Base-by-base conservation (phyloP, 2,113 vertebrate genomes). In the Tragulus kanchil region DNA sequence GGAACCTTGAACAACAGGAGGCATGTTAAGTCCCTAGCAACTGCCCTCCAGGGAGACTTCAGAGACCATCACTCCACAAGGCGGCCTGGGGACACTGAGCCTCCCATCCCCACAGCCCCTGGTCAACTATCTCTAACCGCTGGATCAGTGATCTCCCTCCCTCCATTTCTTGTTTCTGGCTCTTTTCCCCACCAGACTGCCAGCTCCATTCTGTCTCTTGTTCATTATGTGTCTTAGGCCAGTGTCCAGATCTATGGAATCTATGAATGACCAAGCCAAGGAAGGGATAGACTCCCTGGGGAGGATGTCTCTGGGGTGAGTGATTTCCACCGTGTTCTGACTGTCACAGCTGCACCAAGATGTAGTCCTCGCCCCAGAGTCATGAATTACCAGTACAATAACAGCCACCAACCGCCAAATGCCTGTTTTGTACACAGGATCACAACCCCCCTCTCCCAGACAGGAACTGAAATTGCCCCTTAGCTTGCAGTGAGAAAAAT, bases 11-110 rank as follows among this genome's bases (percentile, higher is more conserved):
- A 75, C 16, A 85, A n/a, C 87, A 97, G 94, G 95, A 95, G 97
- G 12, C 16, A 91, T 6, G 92, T 97, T 95, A 98, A 96, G 94
- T 97, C 97, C 97, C 61, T 92, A 97, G 81, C 93, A 96, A 97
- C 42, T 86, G 96, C 97, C 96, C 96, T n/a, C 31, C 69, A 45
- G 97, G 97, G 96, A 90, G 96, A 83, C 71, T 83, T 65, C 82
- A 64, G 86, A 92, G 75, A 93, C 93, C 95, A 93, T 52, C 71
- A 42, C 10, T 5, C 69, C 19, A 54, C 2, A 6, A 42, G n/a
- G 93, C 26, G 71, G 54, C 65, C 58, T 0, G 1, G 26, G 52
- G 61, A 45, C 54, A n/a, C 62, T 3, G 3, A 8, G 0, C 10
- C 25, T 5, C 8, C 28, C 48, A 8, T 25, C 1, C 4, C 8